A percentile compares a stretch with the other conserved stretches of the same genome.
Conservation (phyloP, 2,888 invertebrate species). For the Temnothorax unifasciatus region DNA sequence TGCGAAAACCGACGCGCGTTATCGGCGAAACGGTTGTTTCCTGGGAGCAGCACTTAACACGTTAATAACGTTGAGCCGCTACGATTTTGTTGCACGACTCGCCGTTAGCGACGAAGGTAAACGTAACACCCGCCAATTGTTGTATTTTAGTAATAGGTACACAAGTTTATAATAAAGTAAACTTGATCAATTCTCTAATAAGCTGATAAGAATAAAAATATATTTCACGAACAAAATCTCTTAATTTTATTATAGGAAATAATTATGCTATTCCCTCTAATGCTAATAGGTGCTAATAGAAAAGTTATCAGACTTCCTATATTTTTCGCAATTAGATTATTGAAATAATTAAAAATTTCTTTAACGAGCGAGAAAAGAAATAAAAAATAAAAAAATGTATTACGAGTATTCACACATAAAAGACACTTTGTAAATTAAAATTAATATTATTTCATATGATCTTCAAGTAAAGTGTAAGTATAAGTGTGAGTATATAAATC, state of each 20-base stretch:
- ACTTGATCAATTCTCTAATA: neutral
- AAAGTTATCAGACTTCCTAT: neutral
- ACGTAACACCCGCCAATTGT: neutral
- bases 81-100: slow-evolving; percentile 8
- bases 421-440: neutral
- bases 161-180: neutral
- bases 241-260: neutral
- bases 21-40: slow-evolving; percentile 31
- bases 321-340: neutral
- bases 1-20: slow-evolving; percentile 24
- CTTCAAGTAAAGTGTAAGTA: neutral
- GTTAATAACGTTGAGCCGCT: slow-evolving; percentile 1
- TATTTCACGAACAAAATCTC: neutral
- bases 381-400: neutral
- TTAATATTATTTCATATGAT: neutral
- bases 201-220: neutral
- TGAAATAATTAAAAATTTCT: slow-evolving; percentile 8
- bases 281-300: neutral
- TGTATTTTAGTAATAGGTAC: neutral
- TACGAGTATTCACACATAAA: neutral
- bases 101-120: neutral
- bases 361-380: neutral
- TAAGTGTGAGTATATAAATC: neutral
- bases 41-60: neutral
- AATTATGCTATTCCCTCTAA: neutral